phyloP scores from a whole-genome alignment of 2,113 vertebrate species.

The Chrysemys picta region DNA sequence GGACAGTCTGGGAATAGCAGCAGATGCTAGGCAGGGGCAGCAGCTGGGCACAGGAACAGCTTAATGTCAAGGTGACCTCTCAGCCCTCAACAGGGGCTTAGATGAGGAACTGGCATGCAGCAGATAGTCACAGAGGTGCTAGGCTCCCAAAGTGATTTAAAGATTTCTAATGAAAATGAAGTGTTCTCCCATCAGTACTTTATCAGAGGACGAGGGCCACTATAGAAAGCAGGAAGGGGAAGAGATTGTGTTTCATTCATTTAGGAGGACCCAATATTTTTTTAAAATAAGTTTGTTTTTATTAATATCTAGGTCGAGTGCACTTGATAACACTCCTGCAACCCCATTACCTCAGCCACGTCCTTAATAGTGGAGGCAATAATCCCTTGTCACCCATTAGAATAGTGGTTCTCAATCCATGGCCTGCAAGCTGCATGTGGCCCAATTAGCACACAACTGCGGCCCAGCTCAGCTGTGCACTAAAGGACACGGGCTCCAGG shows the following conservation, averaged over 20 bases:
- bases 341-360: neutral
- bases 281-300: slow-evolving; percentile 7
- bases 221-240: neutral
- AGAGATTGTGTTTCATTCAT: neutral
- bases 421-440: neutral
- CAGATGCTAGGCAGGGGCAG: neutral
- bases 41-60: neutral
- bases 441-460: neutral
- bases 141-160: neutral
- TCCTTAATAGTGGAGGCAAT: neutral
- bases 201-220: neutral
- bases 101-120: neutral
- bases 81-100: neutral
- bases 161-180: slow-evolving; percentile 39
- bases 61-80: slow-evolving; percentile 1
- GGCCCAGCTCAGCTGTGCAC: too few relatives aligned
- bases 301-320: neutral
- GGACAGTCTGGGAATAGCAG: accelerated
- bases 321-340: neutral
- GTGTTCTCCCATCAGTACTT: neutral
- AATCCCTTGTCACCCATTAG: neutral
- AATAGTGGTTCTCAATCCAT: neutral
- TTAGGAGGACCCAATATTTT: neutral
- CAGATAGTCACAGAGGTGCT: neutral
- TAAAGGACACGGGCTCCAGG: too few relatives aligned